Evolutionary conservation across 2,797 vertebrate species (phyloP).

Genomic region (Cyprinella venusta): DNA sequence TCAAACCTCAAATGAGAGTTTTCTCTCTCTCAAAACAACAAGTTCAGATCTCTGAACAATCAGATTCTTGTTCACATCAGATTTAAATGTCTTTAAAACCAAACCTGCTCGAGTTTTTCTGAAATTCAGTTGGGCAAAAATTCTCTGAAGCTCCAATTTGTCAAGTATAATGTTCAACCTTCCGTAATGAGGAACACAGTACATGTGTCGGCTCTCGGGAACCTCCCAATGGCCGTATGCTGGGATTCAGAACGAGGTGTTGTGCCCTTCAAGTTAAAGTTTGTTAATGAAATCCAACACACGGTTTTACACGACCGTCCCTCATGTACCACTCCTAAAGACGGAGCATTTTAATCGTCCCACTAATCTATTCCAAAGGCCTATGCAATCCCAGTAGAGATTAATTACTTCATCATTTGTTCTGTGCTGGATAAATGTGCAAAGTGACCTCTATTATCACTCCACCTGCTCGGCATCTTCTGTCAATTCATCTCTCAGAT

Average conservation of each 20-base stretch:
- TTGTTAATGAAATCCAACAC: constrained; percentile 13
- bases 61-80: too few species aligned
- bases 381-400: constrained; percentile 6
- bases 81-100: not conserved
- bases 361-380: constrained; percentile 29
- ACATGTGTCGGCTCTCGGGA: not conserved
- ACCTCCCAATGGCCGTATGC: not conserved
- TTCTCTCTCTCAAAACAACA: not conserved
- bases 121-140: not conserved
- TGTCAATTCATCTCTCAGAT: constrained; percentile 25
- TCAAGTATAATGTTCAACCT: not conserved
- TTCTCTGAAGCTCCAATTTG: not conserved
- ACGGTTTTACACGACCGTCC: not conserved
- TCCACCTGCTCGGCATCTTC: constrained; percentile 33
- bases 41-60: too few species aligned
- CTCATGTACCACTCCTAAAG: not conserved
- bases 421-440: constrained; percentile 31
- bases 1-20: too few species aligned
- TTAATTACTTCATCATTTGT: constrained; percentile 46
- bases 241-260: not conserved
- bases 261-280: constrained; percentile 9
- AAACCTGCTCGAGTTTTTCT: too few species aligned
- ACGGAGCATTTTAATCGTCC: not conserved
- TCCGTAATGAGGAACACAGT: not conserved
- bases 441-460: constrained; percentile 52